phyloP scores from a whole-genome alignment of 2,888 invertebrate genomes.

The Cabera pusaria region DNA sequence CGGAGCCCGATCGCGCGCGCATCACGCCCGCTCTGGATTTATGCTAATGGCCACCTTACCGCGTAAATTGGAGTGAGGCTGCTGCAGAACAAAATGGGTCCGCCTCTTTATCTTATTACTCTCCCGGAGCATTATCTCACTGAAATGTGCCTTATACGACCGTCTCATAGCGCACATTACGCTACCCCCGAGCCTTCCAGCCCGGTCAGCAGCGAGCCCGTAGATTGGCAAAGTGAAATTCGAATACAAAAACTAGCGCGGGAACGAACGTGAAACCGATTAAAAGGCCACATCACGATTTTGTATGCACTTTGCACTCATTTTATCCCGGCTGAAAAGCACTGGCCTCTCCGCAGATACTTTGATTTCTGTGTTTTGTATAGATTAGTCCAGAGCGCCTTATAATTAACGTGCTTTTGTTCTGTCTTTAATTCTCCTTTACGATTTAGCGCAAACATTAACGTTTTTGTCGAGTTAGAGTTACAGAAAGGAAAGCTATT shows the following conservation, averaged over 20 bases:
- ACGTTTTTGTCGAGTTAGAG: constrained; percentile 32
- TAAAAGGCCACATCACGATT: constrained; percentile 83
- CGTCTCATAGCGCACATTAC: constrained; percentile 55
- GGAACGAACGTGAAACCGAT: constrained; percentile 81
- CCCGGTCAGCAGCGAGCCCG: constrained; percentile 57
- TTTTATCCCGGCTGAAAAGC: constrained; percentile 65
- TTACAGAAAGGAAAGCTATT: constrained; percentile 25
- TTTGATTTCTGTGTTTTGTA: constrained; percentile 67
- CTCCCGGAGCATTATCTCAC: constrained; percentile 43
- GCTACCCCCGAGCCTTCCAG: constrained; percentile 35
- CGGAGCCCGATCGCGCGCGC: constrained; percentile 68
- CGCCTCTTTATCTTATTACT: constrained; percentile 78
- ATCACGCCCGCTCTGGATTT: constrained; percentile 76
- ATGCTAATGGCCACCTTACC: constrained; percentile 78
- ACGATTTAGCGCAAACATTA: constrained; percentile 32
- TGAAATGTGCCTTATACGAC: constrained; percentile 53
- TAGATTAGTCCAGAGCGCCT: constrained; percentile 67
- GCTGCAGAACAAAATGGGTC: constrained; percentile 76
- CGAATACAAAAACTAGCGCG: constrained; percentile 80
- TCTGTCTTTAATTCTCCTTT: constrained; percentile 47
- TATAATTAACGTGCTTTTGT: constrained; percentile 69
- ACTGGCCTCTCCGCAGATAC: constrained; percentile 60
- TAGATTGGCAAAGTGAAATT: constrained; percentile 77
- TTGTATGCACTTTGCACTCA: constrained; percentile 82
- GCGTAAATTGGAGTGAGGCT: constrained; percentile 80